Evolutionary conservation across 2,113 vertebrate genomes (phyloP), one percentile per base, ranked within the genome.

Genomic region (Mesembrinibis cayennensis): DNA sequence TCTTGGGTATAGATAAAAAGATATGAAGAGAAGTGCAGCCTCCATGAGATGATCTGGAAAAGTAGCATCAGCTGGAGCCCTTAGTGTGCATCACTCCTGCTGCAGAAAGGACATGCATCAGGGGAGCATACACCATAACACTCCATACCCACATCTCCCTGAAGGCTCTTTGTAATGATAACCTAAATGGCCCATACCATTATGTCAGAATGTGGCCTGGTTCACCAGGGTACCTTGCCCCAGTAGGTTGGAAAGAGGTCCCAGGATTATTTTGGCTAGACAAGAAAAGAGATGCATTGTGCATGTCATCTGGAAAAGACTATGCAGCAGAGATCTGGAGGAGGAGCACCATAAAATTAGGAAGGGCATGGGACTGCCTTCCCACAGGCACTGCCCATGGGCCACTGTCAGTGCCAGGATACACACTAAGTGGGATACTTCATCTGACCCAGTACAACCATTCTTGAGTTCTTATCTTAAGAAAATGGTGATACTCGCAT

Each of bases 241-340:
- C 3, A 2, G 0, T 13, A 34, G 1, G 0, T 13, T 45, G 47
- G 34, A 58, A 89, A 90, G 5, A 44, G 7, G 16, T 26, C 7
- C 9, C 47, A n/a, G 32, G 6, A 76, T 47, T 76, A 17, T 76
- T 80, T 74, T 62, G 42, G 5, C 10, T 47, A 53, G 30, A 66
- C 53, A 56, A 80, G 10, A 50, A 42, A 40, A 70, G 29, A 66
- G 26, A 9, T 49, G 4, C 32, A 26, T 53, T 44, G 10, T 72
- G 11, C 10, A 9, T 13, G 11, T 42, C 45, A 15, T 76, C 53
- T 45, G 87, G 22, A 66, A 67, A 66, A 80, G 34, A 38, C 42
- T 44, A 56, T 23, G 80, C 40, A 79, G 61, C 8, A 71, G 38
- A 62, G 9, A 67, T 25, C 26, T 76, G 26, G 19, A 82, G 44